Evolutionary conservation across 1,140 invertebrate genomes (phyloP), one percentile per base, ranked within the genome.

Genomic region (Drosophila ercepeae): DNA sequence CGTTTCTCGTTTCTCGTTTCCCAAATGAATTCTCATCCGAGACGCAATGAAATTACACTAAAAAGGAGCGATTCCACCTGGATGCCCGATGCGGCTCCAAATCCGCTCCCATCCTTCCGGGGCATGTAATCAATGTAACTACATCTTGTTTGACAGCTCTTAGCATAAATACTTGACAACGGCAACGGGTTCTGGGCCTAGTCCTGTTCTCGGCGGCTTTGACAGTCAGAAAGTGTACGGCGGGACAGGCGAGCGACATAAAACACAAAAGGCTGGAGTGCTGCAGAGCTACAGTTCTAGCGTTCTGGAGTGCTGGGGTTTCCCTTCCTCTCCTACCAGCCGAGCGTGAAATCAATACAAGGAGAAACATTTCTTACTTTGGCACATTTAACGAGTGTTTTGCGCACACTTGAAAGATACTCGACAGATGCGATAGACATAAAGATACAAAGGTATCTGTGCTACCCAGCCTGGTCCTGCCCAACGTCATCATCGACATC

Each of bases 111-210:
- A 9, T 21, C 63, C 50, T 58, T 61, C 16, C 39, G 73, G 63
- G 57, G 44, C 69, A 64, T 81, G 82, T 82, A 88, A 88, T 86
- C 74, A 88, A 71, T 86, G 82, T 88, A 78, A 78, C 74, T 88
- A 88, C 78, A 88, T 83, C 78, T 88, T 88, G 82, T 89, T 88
- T 89, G 82, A 88, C 82, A 88, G 82, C 83, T 88, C 82, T 88
- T 88, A 88, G 83, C 82, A 88, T 88, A 88, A 88, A 89, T 89
- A 82, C 83, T 89, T 77, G 77, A 77, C 77, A 77, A 70, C 63
- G 55, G 52, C 46, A 52, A 46, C 68, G 45, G 39, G 25, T 58
- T 39, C 18, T 42, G 41, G 39, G 55, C 54, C 72, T 42, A 53
- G 32, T 39, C 58, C 64, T 49, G 11, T 39, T 36, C 42, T 23